Base-by-base conservation (phyloP, 2,888 invertebrate genomes). In the Slavum lentiscoides region DNA sequence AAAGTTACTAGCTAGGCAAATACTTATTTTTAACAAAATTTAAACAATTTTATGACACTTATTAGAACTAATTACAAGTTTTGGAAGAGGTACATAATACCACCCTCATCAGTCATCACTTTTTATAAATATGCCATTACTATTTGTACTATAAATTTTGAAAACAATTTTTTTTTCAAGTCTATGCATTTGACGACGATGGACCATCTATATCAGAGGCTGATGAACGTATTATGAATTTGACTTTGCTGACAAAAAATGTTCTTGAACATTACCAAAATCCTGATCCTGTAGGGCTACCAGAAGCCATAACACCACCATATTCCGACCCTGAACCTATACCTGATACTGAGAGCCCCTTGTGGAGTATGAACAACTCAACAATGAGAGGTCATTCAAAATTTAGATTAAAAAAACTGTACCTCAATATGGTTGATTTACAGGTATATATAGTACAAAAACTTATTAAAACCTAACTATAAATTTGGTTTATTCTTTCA, bases 291-390 rank as follows among this genome's bases (percentile, higher is more conserved):
- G 88, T 93, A 9, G 94, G 94, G 15, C 86, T 95, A 19, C 95
- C 95, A 0, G 92, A 92, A 1, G 91, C 77, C 49, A 80, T 80
- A 62, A 70, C 49, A 62, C 90, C 0, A 90, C 92, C 11, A 89
- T 95, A 82, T 91, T 93, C 1, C n/a, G 95, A 95, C 85, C 95
- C 96, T 0, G 91, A 94, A 88, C 87, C 89, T 1, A 91, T 95
- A 43, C 94, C 94, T 0, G 91, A 93, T 84, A 91, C 62, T 19
- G 62, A 80, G 17, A 64, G 64, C 2, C 8, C 69, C 37, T 30
- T 62, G 15, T 80, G 70, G 77, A 70, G 62, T 80, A 69, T 80
- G 62, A 7, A 80, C 39, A 80, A 80, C 19, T 80, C 92, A 7
- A 89, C 90, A 77, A 90, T 94, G 0, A 89, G 92, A 84, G 95